These are phyloP conservation scores for Danio albolineatus DNA, from an alignment of 2,797 vertebrate genomes.

Conservation along the genomic window DNA sequence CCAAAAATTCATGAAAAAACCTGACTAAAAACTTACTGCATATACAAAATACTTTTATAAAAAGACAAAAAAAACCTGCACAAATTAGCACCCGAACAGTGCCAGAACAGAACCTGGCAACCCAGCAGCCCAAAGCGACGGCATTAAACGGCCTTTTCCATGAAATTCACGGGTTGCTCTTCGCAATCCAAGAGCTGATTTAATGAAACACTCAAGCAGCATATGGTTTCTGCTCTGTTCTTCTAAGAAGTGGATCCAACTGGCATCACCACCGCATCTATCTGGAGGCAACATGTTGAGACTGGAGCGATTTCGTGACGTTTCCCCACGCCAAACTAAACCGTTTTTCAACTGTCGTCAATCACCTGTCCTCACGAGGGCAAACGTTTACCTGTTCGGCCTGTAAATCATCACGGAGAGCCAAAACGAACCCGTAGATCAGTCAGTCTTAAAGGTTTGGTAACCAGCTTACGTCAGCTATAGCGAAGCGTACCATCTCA, in stretches of 20 bases:
- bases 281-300: constrained; percentile 60
- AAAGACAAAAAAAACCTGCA: background rate
- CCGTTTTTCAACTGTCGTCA: constrained; percentile 41
- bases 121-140: constrained; percentile 10
- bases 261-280: constrained; percentile 50
- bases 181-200: constrained; percentile 52
- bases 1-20: background rate
- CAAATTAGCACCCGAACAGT: background rate
- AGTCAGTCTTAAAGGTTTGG: constrained; percentile 14
- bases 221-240: constrained; percentile 56
- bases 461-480: constrained; percentile 47
- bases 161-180: constrained; percentile 20
- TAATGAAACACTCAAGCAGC: constrained; percentile 60
- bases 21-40: background rate
- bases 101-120: constrained; percentile 4
- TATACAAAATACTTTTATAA: background rate
- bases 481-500: constrained; percentile 53
- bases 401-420: constrained; percentile 24
- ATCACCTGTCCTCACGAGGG: constrained; percentile 21
- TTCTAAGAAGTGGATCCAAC: constrained; percentile 61
- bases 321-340: constrained; percentile 54
- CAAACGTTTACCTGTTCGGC: constrained; percentile 35
- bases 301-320: constrained; percentile 35
- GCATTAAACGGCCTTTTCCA: constrained; percentile 35
- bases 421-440: constrained; percentile 26